phyloP scores from a whole-genome alignment of 1,140 invertebrate species.

The Pseudoatta argentina region DNA sequence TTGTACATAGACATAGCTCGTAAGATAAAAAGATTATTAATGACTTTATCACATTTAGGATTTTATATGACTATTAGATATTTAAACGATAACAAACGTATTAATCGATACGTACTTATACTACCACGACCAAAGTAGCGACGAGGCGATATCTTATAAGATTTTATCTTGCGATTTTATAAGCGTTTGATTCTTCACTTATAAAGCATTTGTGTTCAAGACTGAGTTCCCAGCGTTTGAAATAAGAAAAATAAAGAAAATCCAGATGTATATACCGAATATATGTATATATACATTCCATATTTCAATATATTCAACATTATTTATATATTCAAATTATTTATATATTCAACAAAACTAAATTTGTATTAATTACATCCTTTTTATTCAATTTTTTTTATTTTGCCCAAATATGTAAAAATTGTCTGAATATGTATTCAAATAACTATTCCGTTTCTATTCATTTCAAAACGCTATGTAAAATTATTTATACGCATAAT shows the following conservation, averaged over 20 bases:
- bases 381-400: conserved; percentile 2
- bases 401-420: background rate
- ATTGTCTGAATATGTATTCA: conserved; percentile 9
- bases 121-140: conserved; percentile 83
- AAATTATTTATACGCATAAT: conserved; percentile 43
- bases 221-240: conserved; percentile 37
- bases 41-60: conserved; percentile 77
- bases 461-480: conserved; percentile 24
- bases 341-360: conserved; percentile 18
- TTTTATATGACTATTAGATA: conserved; percentile 80
- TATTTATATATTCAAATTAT: background rate
- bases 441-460: conserved; percentile 1
- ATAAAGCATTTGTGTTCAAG: conserved; percentile 47
- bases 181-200: conserved; percentile 47
- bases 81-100: conserved; percentile 74
- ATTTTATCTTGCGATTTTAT: conserved; percentile 34
- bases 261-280: conserved; percentile 27
- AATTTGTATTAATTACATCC: background rate
- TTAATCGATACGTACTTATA: conserved; percentile 78
- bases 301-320: background rate
- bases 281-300: conserved; percentile 11
- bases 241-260: conserved; percentile 17
- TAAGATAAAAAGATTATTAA: conserved; percentile 76
- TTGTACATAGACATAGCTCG: conserved; percentile 80
- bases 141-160: conserved; percentile 53